Percentiles rank a stretch among this genome's conserved stretches.
phyloP scores from a whole-genome alignment of 2,888 invertebrate genomes.

The Xestia rhomboidea region DNA sequence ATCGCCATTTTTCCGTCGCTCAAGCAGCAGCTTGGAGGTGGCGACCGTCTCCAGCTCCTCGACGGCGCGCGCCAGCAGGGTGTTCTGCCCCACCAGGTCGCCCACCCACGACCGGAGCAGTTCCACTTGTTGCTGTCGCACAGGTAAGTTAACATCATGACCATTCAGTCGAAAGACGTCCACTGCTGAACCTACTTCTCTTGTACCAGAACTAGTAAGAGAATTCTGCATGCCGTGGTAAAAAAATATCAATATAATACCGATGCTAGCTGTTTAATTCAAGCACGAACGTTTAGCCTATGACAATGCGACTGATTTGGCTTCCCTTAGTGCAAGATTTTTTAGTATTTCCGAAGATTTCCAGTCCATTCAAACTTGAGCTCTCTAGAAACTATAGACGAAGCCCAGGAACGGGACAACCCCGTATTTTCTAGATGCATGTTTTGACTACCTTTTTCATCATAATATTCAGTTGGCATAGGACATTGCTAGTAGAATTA shows the following conservation, averaged over 20 bases:
- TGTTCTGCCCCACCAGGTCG: conserved; percentile 93
- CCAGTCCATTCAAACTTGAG: neutral
- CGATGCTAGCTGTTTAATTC: neutral
- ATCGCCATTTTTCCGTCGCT: conserved; percentile 80
- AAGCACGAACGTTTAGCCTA: neutral
- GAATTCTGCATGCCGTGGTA: neutral
- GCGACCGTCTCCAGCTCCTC: conserved; percentile 93
- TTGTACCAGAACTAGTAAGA: neutral
- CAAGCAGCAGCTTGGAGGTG: conserved; percentile 89
- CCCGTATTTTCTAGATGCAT: neutral
- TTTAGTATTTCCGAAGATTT: neutral
- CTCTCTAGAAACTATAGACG: neutral
- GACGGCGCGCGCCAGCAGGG: conserved; percentile 92
- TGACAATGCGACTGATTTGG: neutral
- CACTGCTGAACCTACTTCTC: neutral
- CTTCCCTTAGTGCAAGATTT: neutral
- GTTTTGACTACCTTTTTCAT: neutral
- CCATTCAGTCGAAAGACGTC: neutral
- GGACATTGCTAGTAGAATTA: neutral
- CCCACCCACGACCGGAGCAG: conserved; percentile 92
- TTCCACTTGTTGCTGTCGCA: conserved; percentile 91
- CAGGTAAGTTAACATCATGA: neutral
- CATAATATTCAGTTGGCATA: neutral
- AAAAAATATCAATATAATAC: neutral
- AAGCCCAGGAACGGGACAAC: neutral